Evolutionary conservation across 2,113 vertebrate genomes (phyloP).

Genomic region (Vombatus ursinus): DNA sequence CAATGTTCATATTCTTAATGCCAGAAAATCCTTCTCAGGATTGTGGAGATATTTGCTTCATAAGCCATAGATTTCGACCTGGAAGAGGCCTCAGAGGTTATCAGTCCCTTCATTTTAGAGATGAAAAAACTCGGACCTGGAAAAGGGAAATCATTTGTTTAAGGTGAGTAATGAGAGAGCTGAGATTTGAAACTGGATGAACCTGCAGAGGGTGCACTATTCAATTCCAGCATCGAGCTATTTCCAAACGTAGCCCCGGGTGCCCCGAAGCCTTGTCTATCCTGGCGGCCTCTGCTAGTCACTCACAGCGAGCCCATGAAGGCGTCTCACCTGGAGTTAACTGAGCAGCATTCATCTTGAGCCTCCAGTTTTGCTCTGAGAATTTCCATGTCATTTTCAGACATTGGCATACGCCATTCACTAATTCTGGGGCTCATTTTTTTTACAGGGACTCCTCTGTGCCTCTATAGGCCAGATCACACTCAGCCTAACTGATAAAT

Average conservation of each 20-base stretch:
- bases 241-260: neutral
- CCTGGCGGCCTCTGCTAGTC: neutral
- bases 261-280: neutral
- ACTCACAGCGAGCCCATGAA: neutral
- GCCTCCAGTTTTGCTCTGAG: neutral
- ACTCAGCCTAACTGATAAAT: slow-evolving; percentile 18
- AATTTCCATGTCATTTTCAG: neutral
- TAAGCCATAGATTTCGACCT: too few relatives aligned
- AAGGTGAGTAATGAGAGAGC: neutral
- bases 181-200: neutral
- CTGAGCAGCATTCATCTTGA: too few relatives aligned
- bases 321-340: neutral
- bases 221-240: neutral
- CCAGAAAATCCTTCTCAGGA: neutral
- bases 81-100: neutral
- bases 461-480: neutral
- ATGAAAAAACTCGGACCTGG: neutral
- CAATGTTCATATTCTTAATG: neutral
- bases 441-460: neutral
- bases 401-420: neutral
- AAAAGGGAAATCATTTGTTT: neutral
- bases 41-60: neutral
- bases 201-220: neutral
- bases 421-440: neutral
- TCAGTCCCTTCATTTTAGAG: neutral